Evolutionary conservation across 2,888 invertebrate species (phyloP).

Genomic region (Protodeltote pygarga): DNA sequence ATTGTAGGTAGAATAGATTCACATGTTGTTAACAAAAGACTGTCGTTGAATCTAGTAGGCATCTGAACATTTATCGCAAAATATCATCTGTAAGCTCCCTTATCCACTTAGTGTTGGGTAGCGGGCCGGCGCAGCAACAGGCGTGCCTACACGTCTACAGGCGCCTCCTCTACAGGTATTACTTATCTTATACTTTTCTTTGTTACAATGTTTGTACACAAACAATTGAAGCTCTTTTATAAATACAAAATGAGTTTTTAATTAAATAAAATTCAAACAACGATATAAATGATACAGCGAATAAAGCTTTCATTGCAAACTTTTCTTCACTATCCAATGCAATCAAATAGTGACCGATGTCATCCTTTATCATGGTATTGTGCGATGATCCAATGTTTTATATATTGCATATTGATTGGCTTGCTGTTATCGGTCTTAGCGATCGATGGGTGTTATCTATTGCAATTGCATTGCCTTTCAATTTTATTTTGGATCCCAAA

Average conservation of each 20-base stretch:
- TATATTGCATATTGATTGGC: slow-evolving; percentile 37
- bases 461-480: slow-evolving; percentile 17
- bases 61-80: too few relatives aligned
- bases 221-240: slow-evolving; percentile 3
- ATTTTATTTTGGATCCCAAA: slow-evolving; percentile 9
- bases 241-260: too few relatives aligned
- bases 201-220: background rate
- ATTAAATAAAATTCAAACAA: too few relatives aligned
- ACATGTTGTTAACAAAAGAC: too few relatives aligned
- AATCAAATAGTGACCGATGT: slow-evolving; percentile 11
- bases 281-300: background rate
- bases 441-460: slow-evolving; percentile 36
- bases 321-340: slow-evolving; percentile 8
- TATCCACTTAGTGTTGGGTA: slow-evolving; percentile 40
- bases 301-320: background rate
- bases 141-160: slow-evolving; percentile 40
- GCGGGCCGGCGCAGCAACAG: slow-evolving; percentile 55
- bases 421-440: slow-evolving; percentile 23
- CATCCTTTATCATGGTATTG: slow-evolving; percentile 31
- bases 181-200: slow-evolving; percentile 18
- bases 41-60: too few relatives aligned
- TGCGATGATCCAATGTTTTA: slow-evolving; percentile 22
- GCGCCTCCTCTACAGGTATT: slow-evolving; percentile 26
- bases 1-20: too few relatives aligned
- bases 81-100: too few relatives aligned